Conservation (phyloP, 2,888 invertebrate species). For the Parascotia fuliginaria region DNA sequence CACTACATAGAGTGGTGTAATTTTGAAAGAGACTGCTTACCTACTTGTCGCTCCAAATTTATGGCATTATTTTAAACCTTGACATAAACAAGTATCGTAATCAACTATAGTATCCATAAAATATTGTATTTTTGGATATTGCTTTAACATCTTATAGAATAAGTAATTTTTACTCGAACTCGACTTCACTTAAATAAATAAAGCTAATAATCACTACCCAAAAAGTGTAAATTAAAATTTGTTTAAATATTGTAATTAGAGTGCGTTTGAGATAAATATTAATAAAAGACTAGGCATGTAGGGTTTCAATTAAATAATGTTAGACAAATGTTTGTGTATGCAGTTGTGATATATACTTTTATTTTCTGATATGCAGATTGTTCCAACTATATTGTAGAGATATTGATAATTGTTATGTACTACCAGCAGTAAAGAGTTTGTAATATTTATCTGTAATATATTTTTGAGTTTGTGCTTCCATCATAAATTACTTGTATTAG, state of each 20-base stretch:
- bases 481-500: conserved; percentile 8
- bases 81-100: conserved; percentile 13
- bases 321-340: conserved; percentile 33
- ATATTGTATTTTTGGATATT: conserved; percentile 34
- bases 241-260: conserved; percentile 31
- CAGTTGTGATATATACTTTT: conserved; percentile 39
- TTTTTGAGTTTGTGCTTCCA: conserved; percentile 26
- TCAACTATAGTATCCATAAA: conserved; percentile 21
- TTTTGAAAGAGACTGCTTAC: conserved; percentile 35
- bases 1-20: conserved; percentile 25
- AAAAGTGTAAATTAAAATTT: conserved; percentile 28
- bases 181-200: conserved; percentile 20
- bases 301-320: conserved; percentile 30
- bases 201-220: conserved; percentile 20
- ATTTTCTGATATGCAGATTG: conserved; percentile 26
- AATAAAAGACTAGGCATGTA: conserved; percentile 31
- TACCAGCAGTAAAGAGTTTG: conserved; percentile 15
- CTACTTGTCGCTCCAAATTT: conserved; percentile 25
- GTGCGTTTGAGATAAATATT: conserved; percentile 34
- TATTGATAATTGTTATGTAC: conserved; percentile 12
- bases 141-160: conserved; percentile 24
- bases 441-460: conserved; percentile 2
- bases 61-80: conserved; percentile 26
- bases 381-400: conserved; percentile 22
- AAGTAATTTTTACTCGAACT: conserved; percentile 27